A percentile compares a stretch with the other conserved stretches of the same genome.
These are phyloP conservation scores for Lonchura striata DNA, from an alignment of 2,113 vertebrate species.

Conservation along the genomic window DNA sequence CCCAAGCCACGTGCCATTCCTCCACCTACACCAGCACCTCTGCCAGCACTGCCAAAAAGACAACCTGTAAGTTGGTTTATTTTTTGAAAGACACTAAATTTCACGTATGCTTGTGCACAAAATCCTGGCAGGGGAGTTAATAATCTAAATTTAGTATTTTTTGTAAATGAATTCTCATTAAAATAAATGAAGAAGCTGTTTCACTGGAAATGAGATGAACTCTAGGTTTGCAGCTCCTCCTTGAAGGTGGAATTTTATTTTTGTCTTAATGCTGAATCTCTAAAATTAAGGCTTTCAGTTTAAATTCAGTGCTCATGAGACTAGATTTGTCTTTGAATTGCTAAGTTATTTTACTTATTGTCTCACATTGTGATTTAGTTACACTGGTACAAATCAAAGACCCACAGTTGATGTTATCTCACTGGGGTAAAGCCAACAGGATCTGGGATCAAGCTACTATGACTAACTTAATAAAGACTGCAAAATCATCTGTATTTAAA, in stretches of 20 bases:
- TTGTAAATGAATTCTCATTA: not conserved
- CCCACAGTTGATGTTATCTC: not conserved
- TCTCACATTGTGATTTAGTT: not conserved
- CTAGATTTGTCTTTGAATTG: not conserved
- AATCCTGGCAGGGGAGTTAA: not conserved
- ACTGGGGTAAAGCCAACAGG: not conserved
- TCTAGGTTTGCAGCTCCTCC: not conserved
- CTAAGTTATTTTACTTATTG: not conserved
- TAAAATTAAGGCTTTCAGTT: not conserved
- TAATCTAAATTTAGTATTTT: not conserved
- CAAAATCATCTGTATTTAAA: conserved; percentile 19
- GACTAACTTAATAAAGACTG: conserved; percentile 5
- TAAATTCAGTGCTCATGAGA: not conserved
- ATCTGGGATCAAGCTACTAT: not conserved
- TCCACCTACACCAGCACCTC: conserved; percentile 71
- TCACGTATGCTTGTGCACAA: not conserved
- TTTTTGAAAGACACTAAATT: not conserved
- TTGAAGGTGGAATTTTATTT: not conserved
- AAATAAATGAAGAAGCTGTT: not conserved
- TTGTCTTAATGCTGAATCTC: not conserved
- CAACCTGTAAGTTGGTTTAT: conserved; percentile 77
- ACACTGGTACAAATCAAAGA: not conserved
- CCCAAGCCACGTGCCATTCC: conserved; percentile 76
- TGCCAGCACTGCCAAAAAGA: conserved; percentile 64
- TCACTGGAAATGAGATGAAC: not conserved